phyloP scores from a whole-genome alignment of 2,888 invertebrate genomes.

The Phrixothrix hirtus region DNA sequence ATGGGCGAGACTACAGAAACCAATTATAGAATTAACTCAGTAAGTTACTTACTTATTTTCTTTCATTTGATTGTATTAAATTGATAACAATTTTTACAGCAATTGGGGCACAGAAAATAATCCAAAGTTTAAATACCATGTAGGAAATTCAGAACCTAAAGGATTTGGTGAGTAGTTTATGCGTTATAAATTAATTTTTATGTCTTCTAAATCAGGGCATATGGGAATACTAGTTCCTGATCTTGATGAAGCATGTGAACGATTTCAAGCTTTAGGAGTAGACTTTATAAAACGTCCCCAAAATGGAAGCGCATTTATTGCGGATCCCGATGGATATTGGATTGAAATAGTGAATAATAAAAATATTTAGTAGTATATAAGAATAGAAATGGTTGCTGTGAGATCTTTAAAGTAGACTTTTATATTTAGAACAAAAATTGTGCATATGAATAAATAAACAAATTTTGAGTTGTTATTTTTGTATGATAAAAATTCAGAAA shows the following conservation, averaged over 20 bases:
- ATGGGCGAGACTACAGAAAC: constrained; percentile 84
- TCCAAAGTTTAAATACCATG: constrained; percentile 77
- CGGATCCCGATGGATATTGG: constrained; percentile 97
- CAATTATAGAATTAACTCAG: constrained; percentile 92
- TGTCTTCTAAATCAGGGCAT: constrained; percentile 73
- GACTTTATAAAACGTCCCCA: constrained; percentile 87
- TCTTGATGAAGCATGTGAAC: constrained; percentile 82
- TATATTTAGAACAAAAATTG: too few relatives aligned
- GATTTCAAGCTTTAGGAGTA: constrained; percentile 82
- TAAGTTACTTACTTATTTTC: too few relatives aligned
- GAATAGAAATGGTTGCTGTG: too few relatives aligned
- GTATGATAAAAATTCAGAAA: too few relatives aligned
- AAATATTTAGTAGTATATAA: constrained; percentile 9
- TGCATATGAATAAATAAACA: too few relatives aligned
- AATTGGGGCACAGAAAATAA: constrained; percentile 95
- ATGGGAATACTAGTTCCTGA: constrained; percentile 90
- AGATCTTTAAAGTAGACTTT: too few relatives aligned
- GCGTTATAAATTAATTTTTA: too few relatives aligned
- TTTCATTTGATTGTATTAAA: too few relatives aligned
- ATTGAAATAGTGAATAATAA: constrained; percentile 80
- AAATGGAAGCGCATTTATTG: constrained; percentile 92
- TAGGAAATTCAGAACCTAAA: constrained; percentile 87
- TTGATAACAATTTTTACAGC: constrained; percentile 59
- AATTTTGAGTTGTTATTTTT: too few relatives aligned
- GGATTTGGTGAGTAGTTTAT: constrained; percentile 83